These are phyloP conservation scores for Sericinus montela DNA, from an alignment of 2,888 invertebrate species.

Conservation along the genomic window DNA sequence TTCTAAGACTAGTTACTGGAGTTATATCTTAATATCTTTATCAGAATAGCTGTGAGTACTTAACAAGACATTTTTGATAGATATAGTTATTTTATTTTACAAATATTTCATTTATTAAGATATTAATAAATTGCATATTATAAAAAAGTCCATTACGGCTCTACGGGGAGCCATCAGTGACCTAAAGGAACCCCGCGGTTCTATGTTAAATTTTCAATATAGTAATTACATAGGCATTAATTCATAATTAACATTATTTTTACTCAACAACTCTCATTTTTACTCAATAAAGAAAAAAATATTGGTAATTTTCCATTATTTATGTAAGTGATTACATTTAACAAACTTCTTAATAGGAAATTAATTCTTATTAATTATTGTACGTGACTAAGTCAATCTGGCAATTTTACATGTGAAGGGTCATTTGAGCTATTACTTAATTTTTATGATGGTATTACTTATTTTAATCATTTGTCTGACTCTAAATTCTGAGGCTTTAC, in stretches of 20 bases:
- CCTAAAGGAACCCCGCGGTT: conserved; percentile 35
- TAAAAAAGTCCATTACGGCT: conserved; percentile 18
- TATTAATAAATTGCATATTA: conserved; percentile 19
- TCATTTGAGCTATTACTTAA: too few relatives aligned
- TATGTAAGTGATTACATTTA: not conserved
- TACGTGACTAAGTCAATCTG: too few relatives aligned
- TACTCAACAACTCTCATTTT: conserved; percentile 1
- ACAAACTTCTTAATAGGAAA: conserved; percentile 2
- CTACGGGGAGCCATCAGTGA: conserved; percentile 41
- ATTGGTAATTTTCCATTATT: not conserved
- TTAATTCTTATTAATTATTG: not conserved
- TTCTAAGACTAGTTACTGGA: too few relatives aligned
- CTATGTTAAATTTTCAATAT: conserved; percentile 44
- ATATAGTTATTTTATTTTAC: too few relatives aligned
- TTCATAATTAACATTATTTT: conserved; percentile 20
- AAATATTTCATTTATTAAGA: conserved; percentile 29
- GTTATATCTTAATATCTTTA: too few relatives aligned
- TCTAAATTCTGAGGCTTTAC: too few relatives aligned
- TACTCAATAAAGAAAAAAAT: not conserved
- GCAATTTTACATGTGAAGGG: too few relatives aligned
- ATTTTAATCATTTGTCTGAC: too few relatives aligned
- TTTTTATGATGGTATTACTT: too few relatives aligned
- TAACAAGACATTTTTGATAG: conserved; percentile 10
- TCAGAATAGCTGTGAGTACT: conserved; percentile 9
- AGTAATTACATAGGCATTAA: conserved; percentile 42